Conservation (phyloP, 1,140 invertebrate species). For the Drosophila yakuba region DNA sequence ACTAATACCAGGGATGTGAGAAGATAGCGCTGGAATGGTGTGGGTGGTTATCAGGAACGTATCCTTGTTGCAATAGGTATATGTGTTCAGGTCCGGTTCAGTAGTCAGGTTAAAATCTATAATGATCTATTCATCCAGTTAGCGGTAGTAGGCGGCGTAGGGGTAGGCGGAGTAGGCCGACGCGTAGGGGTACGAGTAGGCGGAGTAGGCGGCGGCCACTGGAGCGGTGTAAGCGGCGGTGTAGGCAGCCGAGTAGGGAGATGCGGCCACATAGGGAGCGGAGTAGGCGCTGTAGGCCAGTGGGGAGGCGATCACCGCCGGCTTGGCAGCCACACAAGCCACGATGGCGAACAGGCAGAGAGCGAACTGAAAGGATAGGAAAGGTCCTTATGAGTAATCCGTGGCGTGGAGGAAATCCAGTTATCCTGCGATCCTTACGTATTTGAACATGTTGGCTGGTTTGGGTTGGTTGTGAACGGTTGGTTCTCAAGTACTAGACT, state of each 20-base stretch:
- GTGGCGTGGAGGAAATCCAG: not conserved
- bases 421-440: slow-evolving; percentile 61
- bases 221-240: slow-evolving; percentile 73
- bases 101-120: not conserved
- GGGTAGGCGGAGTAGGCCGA: slow-evolving; percentile 67
- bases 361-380: slow-evolving; percentile 53
- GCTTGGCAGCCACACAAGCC: slow-evolving; percentile 80
- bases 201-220: slow-evolving; percentile 69
- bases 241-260: slow-evolving; percentile 77
- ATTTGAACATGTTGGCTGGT: slow-evolving; percentile 80
- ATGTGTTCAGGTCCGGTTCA: slow-evolving; percentile 12
- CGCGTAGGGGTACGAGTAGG: slow-evolving; percentile 66
- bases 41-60: not conserved
- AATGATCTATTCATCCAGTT: slow-evolving; percentile 15
- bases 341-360: slow-evolving; percentile 81
- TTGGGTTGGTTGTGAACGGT: slow-evolving; percentile 41
- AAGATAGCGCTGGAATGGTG: not conserved
- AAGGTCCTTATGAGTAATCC: not conserved
- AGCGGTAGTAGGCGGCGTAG: slow-evolving; percentile 75
- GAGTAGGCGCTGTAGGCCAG: slow-evolving; percentile 85
- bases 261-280: slow-evolving; percentile 67
- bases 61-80: slow-evolving; percentile 10
- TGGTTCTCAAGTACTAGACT: slow-evolving; percentile 79
- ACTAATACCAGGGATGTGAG: slow-evolving; percentile 42
- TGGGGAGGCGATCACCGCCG: slow-evolving; percentile 65